Conservation (phyloP, 2,113 vertebrate genomes). For the Microtus ochrogaster region DNA sequence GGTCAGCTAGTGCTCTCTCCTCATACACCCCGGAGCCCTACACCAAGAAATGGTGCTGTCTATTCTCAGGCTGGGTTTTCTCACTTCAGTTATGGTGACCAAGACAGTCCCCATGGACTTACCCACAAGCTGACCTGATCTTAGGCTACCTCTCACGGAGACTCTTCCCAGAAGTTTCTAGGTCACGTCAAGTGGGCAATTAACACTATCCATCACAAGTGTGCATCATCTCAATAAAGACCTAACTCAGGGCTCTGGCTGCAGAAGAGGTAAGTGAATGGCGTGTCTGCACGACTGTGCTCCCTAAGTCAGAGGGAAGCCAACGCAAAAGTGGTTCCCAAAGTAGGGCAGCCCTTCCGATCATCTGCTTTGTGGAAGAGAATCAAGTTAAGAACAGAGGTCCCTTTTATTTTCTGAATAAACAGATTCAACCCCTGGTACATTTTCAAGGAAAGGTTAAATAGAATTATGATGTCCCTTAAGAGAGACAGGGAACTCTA, state of each 20-base stretch:
- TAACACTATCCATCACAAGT: background rate
- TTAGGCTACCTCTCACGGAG: background rate
- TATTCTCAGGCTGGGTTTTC: background rate
- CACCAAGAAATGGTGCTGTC: background rate
- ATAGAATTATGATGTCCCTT: background rate
- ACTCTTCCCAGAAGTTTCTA: background rate
- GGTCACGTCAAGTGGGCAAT: background rate
- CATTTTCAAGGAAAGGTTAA: slow-evolving; percentile 44
- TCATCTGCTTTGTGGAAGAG: background rate
- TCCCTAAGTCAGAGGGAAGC: background rate
- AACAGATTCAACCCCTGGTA: background rate
- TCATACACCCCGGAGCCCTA: background rate
- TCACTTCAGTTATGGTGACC: background rate
- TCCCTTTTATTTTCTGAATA: background rate
- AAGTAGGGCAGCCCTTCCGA: background rate
- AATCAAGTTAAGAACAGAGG: background rate
- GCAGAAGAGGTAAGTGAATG: background rate
- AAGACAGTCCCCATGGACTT: background rate
- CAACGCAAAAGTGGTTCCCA: background rate
- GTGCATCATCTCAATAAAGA: background rate
- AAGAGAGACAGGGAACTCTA: slow-evolving; percentile 20
- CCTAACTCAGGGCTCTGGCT: background rate
- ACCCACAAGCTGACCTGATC: background rate
- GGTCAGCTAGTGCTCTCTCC: background rate
- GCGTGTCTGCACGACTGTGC: background rate